These are phyloP conservation scores for Hylia prasina DNA, from an alignment of 2,113 vertebrate species.

Conservation along the genomic window DNA sequence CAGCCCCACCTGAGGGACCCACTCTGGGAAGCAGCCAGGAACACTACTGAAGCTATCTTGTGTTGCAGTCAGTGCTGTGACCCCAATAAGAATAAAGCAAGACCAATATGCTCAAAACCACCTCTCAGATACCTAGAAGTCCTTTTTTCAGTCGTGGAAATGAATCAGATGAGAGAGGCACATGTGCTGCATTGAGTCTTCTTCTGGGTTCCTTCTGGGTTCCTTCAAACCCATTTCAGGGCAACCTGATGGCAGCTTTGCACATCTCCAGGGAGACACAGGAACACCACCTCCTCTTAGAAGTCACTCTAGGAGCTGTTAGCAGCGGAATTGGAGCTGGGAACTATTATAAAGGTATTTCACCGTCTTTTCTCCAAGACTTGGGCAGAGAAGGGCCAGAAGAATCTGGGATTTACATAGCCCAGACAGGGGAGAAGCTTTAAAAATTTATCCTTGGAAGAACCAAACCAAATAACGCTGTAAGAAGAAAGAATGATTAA, in stretches of 20 bases:
- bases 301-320: background rate
- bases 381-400: background rate
- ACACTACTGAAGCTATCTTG: background rate
- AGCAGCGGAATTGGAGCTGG: background rate
- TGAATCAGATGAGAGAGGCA: background rate
- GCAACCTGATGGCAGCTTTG: background rate
- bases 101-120: background rate
- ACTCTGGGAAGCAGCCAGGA: background rate
- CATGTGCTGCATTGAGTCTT: background rate
- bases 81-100: background rate
- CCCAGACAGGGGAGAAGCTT: background rate
- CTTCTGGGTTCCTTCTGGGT: background rate
- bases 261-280: background rate
- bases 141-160: background rate
- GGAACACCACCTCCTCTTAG: background rate
- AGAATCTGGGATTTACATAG: background rate
- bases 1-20: background rate
- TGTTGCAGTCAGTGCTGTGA: background rate
- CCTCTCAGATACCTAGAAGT: background rate
- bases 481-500: slow-evolving; percentile 10
- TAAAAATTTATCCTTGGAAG: slow-evolving; percentile 1
- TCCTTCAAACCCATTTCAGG: background rate
- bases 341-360: background rate
- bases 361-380: background rate
- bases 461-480: background rate